A percentile compares a stretch with the other conserved stretches of the same genome.
Conservation (phyloP, 2,113 vertebrate species). For the Amblyopsis rosae region DNA sequence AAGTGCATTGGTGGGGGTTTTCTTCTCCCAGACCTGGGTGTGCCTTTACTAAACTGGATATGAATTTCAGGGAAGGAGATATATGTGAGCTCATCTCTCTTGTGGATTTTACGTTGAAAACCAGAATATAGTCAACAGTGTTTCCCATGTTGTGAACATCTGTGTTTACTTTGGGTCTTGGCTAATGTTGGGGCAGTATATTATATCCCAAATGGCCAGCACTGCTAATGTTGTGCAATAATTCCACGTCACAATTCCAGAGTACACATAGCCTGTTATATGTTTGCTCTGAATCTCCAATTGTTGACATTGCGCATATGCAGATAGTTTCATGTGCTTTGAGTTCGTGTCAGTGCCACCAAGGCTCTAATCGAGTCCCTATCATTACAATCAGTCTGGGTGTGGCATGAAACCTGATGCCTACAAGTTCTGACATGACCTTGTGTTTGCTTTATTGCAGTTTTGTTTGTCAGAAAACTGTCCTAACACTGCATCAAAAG, state of each 20-base stretch:
- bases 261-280: constrained; percentile 54
- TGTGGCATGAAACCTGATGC: constrained; percentile 67
- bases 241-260: constrained; percentile 36
- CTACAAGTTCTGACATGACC: constrained; percentile 67
- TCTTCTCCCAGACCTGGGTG: constrained; percentile 71
- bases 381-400: constrained; percentile 58
- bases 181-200: constrained; percentile 52
- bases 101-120: constrained; percentile 57
- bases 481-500: constrained; percentile 19
- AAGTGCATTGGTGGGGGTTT: constrained; percentile 67
- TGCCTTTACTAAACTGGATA: constrained; percentile 67
- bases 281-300: constrained; percentile 48
- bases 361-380: constrained; percentile 50
- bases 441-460: constrained; percentile 44
- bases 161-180: constrained; percentile 65
- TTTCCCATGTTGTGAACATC: constrained; percentile 67
- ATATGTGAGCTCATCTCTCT: constrained; percentile 71
- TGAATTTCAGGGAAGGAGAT: constrained; percentile 53
- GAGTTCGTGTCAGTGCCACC: constrained; percentile 45
- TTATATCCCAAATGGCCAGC: constrained; percentile 41
- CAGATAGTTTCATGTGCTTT: constrained; percentile 32
- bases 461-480: constrained; percentile 48
- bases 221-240: constrained; percentile 54
- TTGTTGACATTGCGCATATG: constrained; percentile 24
- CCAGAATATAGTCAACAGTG: constrained; percentile 30